Evolutionary conservation across 2,888 invertebrate genomes (phyloP).

Genomic region (Anagyrus pseudococci): DNA sequence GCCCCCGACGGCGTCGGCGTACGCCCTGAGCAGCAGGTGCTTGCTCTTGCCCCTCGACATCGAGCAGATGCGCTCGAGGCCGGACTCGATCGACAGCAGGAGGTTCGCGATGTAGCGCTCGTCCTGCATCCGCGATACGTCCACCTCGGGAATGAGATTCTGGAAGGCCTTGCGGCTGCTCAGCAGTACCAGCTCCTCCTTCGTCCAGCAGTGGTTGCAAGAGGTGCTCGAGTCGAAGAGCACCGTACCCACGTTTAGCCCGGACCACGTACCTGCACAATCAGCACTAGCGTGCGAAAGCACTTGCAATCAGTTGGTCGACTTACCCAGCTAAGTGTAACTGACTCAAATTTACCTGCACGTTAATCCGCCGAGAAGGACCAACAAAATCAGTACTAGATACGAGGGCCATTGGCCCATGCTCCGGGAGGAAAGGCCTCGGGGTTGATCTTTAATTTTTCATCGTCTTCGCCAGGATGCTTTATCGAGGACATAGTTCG

Average conservation of each 20-base stretch:
- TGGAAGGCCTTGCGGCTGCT: conserved; percentile 54
- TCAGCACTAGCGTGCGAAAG: neutral
- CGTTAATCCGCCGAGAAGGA: too few species aligned
- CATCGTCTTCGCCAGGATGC: conserved; percentile 17
- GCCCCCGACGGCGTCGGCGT: conserved; percentile 67
- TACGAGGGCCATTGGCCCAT: conserved; percentile 38
- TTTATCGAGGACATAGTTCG: conserved; percentile 14
- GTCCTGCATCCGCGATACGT: conserved; percentile 47
- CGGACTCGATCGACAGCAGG: conserved; percentile 54
- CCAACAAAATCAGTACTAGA: conserved; percentile 16
- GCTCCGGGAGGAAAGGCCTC: conserved; percentile 1
- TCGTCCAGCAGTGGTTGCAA: conserved; percentile 53
- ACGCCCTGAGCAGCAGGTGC: conserved; percentile 55
- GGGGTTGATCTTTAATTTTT: neutral
- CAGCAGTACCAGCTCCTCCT: conserved; percentile 51
- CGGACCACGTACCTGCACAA: conserved; percentile 7
- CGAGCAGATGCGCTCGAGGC: conserved; percentile 50
- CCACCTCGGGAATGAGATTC: conserved; percentile 53
- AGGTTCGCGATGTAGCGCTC: conserved; percentile 53
- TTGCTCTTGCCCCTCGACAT: conserved; percentile 52
- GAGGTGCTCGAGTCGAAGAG: conserved; percentile 50
- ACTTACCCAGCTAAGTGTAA: too few species aligned
- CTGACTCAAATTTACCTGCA: too few species aligned
- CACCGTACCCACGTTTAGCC: conserved; percentile 53
- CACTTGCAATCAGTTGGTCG: too few species aligned